Conservation (phyloP, 2,797 vertebrate species). For the Syndactyla subalaris region DNA sequence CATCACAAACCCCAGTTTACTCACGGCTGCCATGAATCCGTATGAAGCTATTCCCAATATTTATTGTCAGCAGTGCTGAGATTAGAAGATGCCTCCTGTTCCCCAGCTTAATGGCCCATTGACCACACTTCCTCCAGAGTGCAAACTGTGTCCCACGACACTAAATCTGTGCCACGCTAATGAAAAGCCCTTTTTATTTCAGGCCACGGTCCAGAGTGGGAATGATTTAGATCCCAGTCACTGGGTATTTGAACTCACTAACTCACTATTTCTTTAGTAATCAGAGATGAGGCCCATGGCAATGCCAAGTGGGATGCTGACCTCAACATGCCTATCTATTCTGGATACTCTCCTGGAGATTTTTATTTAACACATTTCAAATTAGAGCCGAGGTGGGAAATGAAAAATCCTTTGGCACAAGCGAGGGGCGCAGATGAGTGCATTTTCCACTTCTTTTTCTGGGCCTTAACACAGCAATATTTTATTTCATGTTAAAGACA, state of each 20-base stretch:
- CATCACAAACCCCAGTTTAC: not conserved
- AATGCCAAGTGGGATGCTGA: slow-evolving; percentile 27
- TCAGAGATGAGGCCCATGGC: slow-evolving; percentile 53
- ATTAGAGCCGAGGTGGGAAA: slow-evolving; percentile 50
- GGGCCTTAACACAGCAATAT: not conserved
- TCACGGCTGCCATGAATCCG: not conserved
- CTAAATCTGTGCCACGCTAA: slow-evolving; percentile 61
- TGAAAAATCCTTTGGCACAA: slow-evolving; percentile 40
- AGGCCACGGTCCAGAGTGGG: slow-evolving; percentile 55
- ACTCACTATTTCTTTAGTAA: slow-evolving; percentile 70
- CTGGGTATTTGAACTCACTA: slow-evolving; percentile 50
- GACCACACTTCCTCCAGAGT: slow-evolving; percentile 55
- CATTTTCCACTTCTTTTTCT: not conserved
- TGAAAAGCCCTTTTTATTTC: slow-evolving; percentile 64
- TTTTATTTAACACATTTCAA: slow-evolving; percentile 56
- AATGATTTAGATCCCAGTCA: slow-evolving; percentile 64
- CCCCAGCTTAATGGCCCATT: slow-evolving; percentile 56
- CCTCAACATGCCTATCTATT: slow-evolving; percentile 51
- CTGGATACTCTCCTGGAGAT: slow-evolving; percentile 51
- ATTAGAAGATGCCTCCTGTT: slow-evolving; percentile 60
- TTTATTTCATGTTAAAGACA: slow-evolving; percentile 16
- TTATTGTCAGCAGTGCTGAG: slow-evolving; percentile 48
- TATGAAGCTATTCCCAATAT: slow-evolving; percentile 24
- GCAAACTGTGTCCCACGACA: slow-evolving; percentile 32
- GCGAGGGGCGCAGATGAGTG: not conserved